Evolutionary conservation across 30 jellyfish, hydroid and myxozoan species (phyloP).

Genomic region (Cassiopea xamachana): DNA sequence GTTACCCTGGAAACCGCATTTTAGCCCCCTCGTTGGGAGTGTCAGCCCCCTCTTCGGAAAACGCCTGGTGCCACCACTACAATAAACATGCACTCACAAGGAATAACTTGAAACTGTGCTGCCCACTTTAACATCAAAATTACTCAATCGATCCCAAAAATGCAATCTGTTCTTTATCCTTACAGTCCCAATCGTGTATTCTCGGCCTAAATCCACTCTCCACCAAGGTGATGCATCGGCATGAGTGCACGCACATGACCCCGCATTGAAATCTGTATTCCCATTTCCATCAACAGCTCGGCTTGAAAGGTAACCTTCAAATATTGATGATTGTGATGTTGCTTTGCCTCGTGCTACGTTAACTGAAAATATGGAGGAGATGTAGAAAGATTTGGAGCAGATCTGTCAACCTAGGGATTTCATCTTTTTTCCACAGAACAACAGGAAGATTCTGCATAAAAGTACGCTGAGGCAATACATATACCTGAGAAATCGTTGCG

Average conservation of each 20-base stretch:
- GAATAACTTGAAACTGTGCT: not conserved
- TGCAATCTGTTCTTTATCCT: constrained; percentile 3
- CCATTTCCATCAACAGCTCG: constrained; percentile 34
- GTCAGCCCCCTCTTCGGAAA: no score
- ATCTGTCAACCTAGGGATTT: no score
- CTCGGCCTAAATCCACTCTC: constrained; percentile 18
- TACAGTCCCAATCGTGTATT: constrained; percentile 19
- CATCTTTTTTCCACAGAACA: no score
- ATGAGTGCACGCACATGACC: constrained; percentile 7
- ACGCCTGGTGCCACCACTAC: no score
- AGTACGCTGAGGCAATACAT: no score
- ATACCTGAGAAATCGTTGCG: no score
- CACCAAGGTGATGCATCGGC: constrained; percentile 6
- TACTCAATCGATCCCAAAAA: not conserved
- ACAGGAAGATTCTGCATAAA: no score
- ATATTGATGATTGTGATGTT: constrained; percentile 6
- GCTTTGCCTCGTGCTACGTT: constrained; percentile 5
- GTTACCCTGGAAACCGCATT: no score
- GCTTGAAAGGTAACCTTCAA: not conserved
- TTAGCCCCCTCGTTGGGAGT: no score
- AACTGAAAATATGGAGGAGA: not conserved
- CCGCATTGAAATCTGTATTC: not conserved
- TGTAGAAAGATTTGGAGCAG: not conserved
- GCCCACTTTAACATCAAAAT: not conserved
- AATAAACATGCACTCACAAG: no score